Evolutionary conservation across 2,797 vertebrate genomes (phyloP).

Genomic region (Borostomias antarcticus): DNA sequence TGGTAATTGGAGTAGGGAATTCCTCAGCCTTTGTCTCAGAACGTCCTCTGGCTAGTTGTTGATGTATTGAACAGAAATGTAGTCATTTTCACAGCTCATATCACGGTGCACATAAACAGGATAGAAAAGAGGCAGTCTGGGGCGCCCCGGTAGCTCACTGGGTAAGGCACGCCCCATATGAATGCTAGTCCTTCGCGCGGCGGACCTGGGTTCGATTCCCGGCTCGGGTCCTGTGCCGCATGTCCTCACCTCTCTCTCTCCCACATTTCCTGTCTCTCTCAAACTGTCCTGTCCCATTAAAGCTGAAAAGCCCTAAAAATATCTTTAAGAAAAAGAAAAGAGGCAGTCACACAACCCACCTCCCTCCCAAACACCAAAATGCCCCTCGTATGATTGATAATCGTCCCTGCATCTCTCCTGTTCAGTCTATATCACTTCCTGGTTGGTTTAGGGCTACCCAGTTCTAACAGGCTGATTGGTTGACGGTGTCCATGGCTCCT

Average conservation of each 20-base stretch:
- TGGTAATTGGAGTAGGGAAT: conserved; percentile 10
- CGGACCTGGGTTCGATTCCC: too few species aligned
- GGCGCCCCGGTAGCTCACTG: too few species aligned
- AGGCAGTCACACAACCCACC: neutral
- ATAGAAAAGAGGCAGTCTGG: conserved; percentile 10
- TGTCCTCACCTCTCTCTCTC: too few species aligned
- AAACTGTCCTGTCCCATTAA: too few species aligned
- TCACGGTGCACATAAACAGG: neutral
- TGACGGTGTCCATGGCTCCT: neutral
- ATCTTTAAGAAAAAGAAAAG: too few species aligned
- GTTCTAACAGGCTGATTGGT: neutral
- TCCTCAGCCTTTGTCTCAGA: neutral
- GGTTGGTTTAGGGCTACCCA: conserved; percentile 3
- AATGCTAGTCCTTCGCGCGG: too few species aligned
- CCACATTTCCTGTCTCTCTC: too few species aligned
- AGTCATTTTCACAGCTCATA: neutral
- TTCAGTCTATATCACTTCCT: neutral
- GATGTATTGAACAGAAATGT: conserved; percentile 6
- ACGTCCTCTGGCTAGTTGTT: conserved; percentile 20
- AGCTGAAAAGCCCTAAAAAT: too few species aligned
- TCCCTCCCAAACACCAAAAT: neutral
- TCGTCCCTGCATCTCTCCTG: neutral
- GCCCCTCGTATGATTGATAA: neutral
- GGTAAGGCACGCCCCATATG: too few species aligned
- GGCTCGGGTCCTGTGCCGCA: too few species aligned